phyloP scores from a whole-genome alignment of 1,140 invertebrate species.

The Trypoxylus dichotomus region DNA sequence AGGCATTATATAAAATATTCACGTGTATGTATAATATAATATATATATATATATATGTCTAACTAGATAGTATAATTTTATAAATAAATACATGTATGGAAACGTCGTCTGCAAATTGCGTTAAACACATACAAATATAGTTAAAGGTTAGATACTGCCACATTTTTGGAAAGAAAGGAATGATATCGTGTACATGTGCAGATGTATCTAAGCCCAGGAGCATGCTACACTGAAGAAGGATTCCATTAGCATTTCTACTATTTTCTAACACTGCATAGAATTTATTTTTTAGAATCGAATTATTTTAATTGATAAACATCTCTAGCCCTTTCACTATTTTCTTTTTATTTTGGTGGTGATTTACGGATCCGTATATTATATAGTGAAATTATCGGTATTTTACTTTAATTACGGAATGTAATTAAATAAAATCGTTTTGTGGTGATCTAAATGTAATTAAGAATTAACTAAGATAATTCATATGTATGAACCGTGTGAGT shows the following conservation, averaged over 20 bases:
- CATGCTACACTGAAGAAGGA: conserved; percentile 7
- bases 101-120: background rate
- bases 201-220: background rate
- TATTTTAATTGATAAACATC: background rate
- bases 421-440: background rate
- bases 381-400: background rate
- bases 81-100: conserved; percentile 13
- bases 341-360: background rate
- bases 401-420: background rate
- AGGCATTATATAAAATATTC: background rate
- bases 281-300: background rate
- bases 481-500: no score
- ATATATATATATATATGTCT: background rate
- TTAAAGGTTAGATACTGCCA: conserved; percentile 16
- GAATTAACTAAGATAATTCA: no score
- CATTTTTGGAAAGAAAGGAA: background rate
- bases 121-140: background rate
- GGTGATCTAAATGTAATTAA: background rate
- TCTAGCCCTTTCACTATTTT: background rate
- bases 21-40: background rate
- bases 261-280: background rate
- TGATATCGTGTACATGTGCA: background rate
- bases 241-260: background rate
- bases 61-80: background rate
- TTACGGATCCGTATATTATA: background rate